Evolutionary conservation across 64 coral and sea anemone species (phyloP).

Genomic region (Stylophora pistillata): DNA sequence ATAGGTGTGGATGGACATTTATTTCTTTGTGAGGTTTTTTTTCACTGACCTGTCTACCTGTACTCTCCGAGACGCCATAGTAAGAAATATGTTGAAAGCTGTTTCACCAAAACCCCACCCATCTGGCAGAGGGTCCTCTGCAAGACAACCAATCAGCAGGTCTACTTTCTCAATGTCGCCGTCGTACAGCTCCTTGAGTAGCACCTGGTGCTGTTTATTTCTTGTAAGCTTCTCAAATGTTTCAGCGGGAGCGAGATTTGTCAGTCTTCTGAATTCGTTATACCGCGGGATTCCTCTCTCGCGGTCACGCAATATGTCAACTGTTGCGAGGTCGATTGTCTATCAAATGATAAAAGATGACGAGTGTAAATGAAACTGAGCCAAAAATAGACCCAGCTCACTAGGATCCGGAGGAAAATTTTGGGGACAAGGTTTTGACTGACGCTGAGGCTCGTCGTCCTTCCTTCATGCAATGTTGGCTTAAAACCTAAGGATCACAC

Average conservation of each 20-base stretch:
- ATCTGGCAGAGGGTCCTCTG: slow-evolving; percentile 74
- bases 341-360: not conserved
- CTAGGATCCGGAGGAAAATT: too few relatives aligned
- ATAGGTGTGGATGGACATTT: too few relatives aligned
- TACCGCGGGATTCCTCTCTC: slow-evolving; percentile 84
- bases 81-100: slow-evolving; percentile 77
- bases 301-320: slow-evolving; percentile 86
- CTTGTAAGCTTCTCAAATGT: slow-evolving; percentile 71
- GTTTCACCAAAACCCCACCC: slow-evolving; percentile 92
- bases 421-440: too few relatives aligned
- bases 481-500: too few relatives aligned
- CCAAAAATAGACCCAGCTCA: not conserved
- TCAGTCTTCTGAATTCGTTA: slow-evolving; percentile 77
- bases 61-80: slow-evolving; percentile 82
- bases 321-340: slow-evolving; percentile 79
- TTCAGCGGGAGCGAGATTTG: slow-evolving; percentile 57
- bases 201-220: slow-evolving; percentile 53
- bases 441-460: too few relatives aligned
- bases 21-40: not conserved
- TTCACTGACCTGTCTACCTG: slow-evolving; percentile 73
- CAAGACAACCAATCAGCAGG: slow-evolving; percentile 81
- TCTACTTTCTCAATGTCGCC: slow-evolving; percentile 83
- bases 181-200: slow-evolving; percentile 70
- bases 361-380: not conserved
- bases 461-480: too few relatives aligned